A percentile compares a stretch with the other conserved stretches of the same genome.
Evolutionary conservation across 2,888 invertebrate genomes (phyloP).

Genomic region (Latrodectus hesperus): DNA sequence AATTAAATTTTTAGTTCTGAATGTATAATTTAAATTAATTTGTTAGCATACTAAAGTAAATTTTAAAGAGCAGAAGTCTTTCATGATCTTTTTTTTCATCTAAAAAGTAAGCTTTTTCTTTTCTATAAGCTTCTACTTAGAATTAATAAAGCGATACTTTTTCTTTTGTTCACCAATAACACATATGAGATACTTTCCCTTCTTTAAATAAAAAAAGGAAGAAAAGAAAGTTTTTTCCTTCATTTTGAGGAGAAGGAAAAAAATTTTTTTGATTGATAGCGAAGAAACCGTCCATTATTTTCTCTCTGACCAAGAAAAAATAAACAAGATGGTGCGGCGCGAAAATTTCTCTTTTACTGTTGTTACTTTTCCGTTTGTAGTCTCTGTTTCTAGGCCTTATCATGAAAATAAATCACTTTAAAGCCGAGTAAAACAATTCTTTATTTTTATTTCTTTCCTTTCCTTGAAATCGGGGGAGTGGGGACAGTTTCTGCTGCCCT

Average conservation of each 20-base stretch:
- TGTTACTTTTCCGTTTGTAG: conserved; percentile 23
- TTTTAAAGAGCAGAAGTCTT: too few relatives aligned
- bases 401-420: conserved; percentile 67
- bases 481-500: not conserved
- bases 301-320: conserved; percentile 50
- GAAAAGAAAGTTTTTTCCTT: not conserved
- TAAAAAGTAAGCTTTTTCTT: too few relatives aligned
- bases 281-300: conserved; percentile 59
- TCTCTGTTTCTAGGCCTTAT: conserved; percentile 51
- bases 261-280: conserved; percentile 56
- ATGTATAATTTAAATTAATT: too few relatives aligned
- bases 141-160: not conserved
- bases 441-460: conserved; percentile 50
- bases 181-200: not conserved
- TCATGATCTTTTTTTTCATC: too few relatives aligned
- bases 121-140: too few relatives aligned
- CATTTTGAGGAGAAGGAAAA: not conserved
- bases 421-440: conserved; percentile 61
- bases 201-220: conserved; percentile 16
- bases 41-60: too few relatives aligned
- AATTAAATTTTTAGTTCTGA: too few relatives aligned
- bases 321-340: conserved; percentile 35
- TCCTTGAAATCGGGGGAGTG: not conserved
- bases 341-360: conserved; percentile 47
- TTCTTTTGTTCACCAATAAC: not conserved